phyloP scores from a whole-genome alignment of 2,113 vertebrate genomes.

The Lycaon pictus region DNA sequence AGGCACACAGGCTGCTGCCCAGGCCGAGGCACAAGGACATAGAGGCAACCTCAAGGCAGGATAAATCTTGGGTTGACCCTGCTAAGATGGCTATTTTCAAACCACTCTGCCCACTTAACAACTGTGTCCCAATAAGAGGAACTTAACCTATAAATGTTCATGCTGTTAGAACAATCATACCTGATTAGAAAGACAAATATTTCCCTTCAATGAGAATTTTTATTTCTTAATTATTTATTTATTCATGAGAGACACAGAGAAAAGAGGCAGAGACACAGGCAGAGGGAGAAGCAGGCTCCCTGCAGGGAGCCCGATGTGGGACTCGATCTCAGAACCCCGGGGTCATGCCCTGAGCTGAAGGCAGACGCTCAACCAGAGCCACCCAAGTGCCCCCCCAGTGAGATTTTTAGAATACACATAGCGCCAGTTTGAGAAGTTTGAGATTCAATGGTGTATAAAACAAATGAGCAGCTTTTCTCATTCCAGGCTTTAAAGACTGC shows the following conservation, averaged over 20 bases:
- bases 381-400: too few relatives aligned
- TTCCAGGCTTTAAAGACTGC: neutral
- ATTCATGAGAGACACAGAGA: too few relatives aligned
- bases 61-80: neutral
- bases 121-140: neutral
- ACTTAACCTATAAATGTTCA: neutral
- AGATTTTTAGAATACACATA: neutral
- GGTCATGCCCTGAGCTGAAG: too few relatives aligned
- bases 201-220: neutral
- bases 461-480: neutral
- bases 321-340: too few relatives aligned
- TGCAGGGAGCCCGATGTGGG: too few relatives aligned
- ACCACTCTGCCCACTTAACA: neutral
- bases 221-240: too few relatives aligned
- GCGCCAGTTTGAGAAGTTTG: neutral
- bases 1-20: neutral
- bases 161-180: neutral
- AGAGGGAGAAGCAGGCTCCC: too few relatives aligned
- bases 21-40: rapidly evolving
- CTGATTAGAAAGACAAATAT: conserved; percentile 10
- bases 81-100: neutral
- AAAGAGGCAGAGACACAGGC: too few relatives aligned
- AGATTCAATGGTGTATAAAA: conserved; percentile 23
- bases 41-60: neutral
- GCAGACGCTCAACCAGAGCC: too few relatives aligned